Percentiles rank a stretch among this genome's conserved stretches.
phyloP scores from a whole-genome alignment of 1,140 invertebrate genomes.

The Bombus waltoni region DNA sequence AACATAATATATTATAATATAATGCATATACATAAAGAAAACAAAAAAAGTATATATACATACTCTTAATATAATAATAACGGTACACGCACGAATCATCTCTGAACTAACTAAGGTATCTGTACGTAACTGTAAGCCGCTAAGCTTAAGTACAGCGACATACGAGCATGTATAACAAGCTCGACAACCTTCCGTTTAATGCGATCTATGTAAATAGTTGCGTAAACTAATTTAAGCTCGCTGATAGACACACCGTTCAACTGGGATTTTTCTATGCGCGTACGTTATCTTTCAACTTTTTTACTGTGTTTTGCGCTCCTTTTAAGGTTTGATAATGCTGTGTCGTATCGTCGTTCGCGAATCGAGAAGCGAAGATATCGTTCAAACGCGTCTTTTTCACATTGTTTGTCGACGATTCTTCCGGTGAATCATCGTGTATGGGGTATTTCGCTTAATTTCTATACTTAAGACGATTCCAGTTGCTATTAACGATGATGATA shows the following conservation, averaged over 20 bases:
- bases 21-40: constrained; percentile 3
- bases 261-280: constrained; percentile 30
- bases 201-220: constrained; percentile 39
- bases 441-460: not conserved
- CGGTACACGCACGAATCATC: constrained; percentile 34
- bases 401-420: not conserved
- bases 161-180: constrained; percentile 8
- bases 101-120: constrained; percentile 32
- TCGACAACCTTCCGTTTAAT: constrained; percentile 41
- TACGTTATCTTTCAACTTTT: constrained; percentile 3
- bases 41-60: constrained; percentile 8
- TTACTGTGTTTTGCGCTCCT: constrained; percentile 11
- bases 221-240: constrained; percentile 37
- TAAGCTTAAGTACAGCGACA: constrained; percentile 30
- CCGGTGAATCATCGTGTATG: not conserved
- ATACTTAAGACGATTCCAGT: too few relatives aligned
- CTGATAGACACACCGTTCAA: constrained; percentile 6
- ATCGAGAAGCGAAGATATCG: too few relatives aligned
- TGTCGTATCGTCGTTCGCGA: not conserved
- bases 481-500: too few relatives aligned
- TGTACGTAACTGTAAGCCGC: constrained; percentile 40
- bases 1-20: not conserved
- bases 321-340: not conserved
- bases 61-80: constrained; percentile 27
- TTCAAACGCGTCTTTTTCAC: not conserved